Base-by-base conservation (phyloP, 53 echinoderm and acorn worm genomes). In the Patiria pectinifera region DNA sequence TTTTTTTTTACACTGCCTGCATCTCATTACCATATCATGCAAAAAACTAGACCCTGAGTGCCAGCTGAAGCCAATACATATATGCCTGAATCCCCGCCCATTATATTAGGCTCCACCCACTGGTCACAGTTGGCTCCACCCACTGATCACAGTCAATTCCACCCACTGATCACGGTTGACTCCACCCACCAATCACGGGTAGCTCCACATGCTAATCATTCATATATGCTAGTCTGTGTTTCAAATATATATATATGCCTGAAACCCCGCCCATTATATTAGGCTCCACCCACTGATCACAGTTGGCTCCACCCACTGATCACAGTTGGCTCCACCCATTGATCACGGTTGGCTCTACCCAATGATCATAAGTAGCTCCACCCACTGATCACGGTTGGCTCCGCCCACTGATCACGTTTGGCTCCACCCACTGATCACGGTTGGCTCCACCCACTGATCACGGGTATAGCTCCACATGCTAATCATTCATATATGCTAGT, bases 331-430 rank as follows among this genome's bases (percentile, higher is more conserved):
- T 22, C 22, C 24, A 9, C 74, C 74, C 24, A 74, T 3, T 21
- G 74, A 21, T 21, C 69, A 18, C 2, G 59, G 6, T 62, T 44
- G 19, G 18, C 85, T 45, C 46, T n/a, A 85, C 75, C 74, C 59
- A 49, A 44, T 75, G 44, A 66, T 85, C 69, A 85, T n/a, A n/a
- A n/a, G n/a, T 44, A 15, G 45, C 85, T 45, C 46, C 48, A 85
- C 75, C 74, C 59, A 49, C 62, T 75, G 35, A 35, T 35, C 35
- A 35, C 35, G 35, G 61, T 25, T 21, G 19, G 53, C 82, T 53
- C 60, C 83, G 22, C 82, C 82, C 49, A 53, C 82, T 23, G 18
- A 4, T 9, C 82, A 58, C 11, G 70, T 2, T 5, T 19, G 16
- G 14, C 70, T 21, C 35, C 35, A 35, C 35, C 35, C 35, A 35